Evolutionary conservation across 2,797 vertebrate species (phyloP).

Genomic region (Tapirus indicus): DNA sequence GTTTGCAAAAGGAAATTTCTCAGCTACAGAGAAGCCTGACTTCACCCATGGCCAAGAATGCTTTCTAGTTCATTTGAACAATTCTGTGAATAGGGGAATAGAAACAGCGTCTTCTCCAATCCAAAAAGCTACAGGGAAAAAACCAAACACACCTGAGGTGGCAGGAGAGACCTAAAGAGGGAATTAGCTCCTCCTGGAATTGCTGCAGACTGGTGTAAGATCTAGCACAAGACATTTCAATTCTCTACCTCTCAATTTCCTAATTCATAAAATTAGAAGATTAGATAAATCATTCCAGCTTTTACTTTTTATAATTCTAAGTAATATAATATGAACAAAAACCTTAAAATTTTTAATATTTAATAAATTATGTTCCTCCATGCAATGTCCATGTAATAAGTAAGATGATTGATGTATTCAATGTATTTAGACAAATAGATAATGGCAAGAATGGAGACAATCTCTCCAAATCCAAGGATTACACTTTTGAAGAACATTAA

Average conservation of each 20-base stretch:
- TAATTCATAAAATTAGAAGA: background rate
- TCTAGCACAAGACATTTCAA: background rate
- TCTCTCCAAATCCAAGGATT: background rate
- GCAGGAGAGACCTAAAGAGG: background rate
- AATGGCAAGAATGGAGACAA: background rate
- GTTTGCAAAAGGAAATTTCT: conserved; percentile 27
- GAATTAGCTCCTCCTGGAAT: background rate
- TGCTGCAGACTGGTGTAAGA: background rate
- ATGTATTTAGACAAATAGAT: background rate
- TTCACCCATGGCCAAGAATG: background rate
- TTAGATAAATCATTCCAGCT: background rate
- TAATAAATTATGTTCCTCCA: background rate
- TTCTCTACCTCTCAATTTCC: background rate
- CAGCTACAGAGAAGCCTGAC: background rate
- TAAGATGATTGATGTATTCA: background rate
- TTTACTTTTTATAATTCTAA: background rate
- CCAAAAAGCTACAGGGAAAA: background rate
- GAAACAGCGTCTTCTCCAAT: background rate
- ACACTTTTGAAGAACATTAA: background rate
- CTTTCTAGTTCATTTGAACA: background rate
- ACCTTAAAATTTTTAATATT: background rate
- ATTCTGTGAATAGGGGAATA: background rate
- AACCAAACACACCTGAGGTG: background rate
- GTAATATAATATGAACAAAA: background rate
- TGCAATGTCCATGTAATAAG: background rate